Base-by-base conservation (phyloP, 2,888 invertebrate species). In the Pristionchus mayeri region DNA sequence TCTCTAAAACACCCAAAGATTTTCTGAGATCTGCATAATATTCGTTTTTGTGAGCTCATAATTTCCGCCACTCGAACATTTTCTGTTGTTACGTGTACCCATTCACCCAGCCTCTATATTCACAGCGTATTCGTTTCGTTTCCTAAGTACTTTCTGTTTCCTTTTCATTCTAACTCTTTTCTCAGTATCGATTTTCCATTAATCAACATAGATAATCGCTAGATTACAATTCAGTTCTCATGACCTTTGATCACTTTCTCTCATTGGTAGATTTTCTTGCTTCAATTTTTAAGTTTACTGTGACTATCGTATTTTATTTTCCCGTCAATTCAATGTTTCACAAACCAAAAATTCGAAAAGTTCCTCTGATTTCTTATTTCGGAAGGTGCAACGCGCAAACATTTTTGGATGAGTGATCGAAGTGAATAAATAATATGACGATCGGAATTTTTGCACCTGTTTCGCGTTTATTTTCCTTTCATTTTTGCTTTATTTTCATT, bases 181-280 rank as follows among this genome's bases (percentile, higher is more conserved):
- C 44, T 44, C n/a, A n/a, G n/a, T 44, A 44, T 44, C 44, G 44
- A 9, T 9, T 44, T 13, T 13, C 44, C 71, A 71, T 71, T 71
- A 71, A 71, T 71, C 71, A 71, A 71, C 71, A 71, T 71, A 71
- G 71, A 71, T 71, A 71, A 71, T 71, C 71, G 71, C 71, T 71
- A 71, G 71, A 71, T 71, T 71, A 40, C 6, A 71, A 71, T n/a
- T n/a, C n/a, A n/a, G n/a, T 18, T 71, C 40, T 40, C 37, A 21
- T 37, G 67, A 60, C 37, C 67, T 21, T 67, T 37, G 67, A 67
- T 67, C 40, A 34, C 7, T 18, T 24, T 11, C n/a, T 34, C 37
- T n/a, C 0, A 37, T 40, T 44, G 63, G 71, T 71, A 71, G 40
- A 71, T 37, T 37, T 67, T 67, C 67, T 71, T 71, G 71, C 71